These are phyloP conservation scores for Argyrosomus japonicus DNA, from an alignment of 2,113 vertebrate species.

Conservation along the genomic window DNA sequence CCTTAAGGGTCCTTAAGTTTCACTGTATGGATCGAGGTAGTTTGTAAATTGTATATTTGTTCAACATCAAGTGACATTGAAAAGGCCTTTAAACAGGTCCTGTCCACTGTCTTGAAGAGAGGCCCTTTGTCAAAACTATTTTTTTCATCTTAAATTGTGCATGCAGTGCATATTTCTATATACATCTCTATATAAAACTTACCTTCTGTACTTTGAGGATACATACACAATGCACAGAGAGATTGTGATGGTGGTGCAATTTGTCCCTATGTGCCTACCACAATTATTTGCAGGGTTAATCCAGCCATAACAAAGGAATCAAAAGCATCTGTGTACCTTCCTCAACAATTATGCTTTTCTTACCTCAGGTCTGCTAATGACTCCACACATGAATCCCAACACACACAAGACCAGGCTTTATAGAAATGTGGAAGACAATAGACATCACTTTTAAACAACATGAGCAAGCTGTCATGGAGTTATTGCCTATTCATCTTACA, in stretches of 20 bases:
- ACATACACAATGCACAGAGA: not conserved
- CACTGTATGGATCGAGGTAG: not conserved
- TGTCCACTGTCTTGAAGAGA: not conserved
- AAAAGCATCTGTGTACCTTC: slow-evolving; percentile 12
- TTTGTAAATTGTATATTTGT: not conserved
- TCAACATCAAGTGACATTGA: not conserved
- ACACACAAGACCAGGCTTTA: not conserved
- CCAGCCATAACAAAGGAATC: slow-evolving; percentile 4
- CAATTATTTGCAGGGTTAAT: not conserved
- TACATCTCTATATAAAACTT: too few relatives aligned
- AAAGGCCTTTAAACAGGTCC: too few relatives aligned
- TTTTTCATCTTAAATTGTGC: not conserved
- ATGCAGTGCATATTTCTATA: not conserved
- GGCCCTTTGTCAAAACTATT: not conserved
- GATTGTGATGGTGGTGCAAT: too few relatives aligned
- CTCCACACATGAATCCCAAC: not conserved
- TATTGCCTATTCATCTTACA: not conserved
- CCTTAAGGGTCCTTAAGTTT: not conserved
- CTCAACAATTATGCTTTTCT: slow-evolving; percentile 19
- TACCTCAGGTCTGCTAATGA: slow-evolving; percentile 9
- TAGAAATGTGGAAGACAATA: not conserved
- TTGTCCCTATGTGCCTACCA: not conserved
- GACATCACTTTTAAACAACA: not conserved
- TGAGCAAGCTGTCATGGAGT: not conserved
- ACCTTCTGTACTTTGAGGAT: not conserved